These are phyloP conservation scores for Leptinotarsa texana DNA, from an alignment of 1,140 invertebrate genomes.

Conservation along the genomic window DNA sequence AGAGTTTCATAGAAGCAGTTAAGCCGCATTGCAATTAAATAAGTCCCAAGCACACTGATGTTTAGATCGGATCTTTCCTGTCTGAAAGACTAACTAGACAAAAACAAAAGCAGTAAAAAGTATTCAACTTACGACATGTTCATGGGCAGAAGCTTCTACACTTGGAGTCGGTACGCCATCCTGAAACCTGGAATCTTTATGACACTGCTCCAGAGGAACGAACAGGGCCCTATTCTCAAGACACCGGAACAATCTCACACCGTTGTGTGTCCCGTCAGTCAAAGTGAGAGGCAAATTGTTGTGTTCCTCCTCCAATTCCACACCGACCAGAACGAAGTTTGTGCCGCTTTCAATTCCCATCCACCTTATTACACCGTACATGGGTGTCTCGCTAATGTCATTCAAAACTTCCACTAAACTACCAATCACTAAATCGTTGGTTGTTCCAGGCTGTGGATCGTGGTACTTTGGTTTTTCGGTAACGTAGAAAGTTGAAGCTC, in stretches of 20 bases:
- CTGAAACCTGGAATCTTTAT: constrained; percentile 76
- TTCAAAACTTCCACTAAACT: constrained; percentile 74
- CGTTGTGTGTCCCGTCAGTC: constrained; percentile 78
- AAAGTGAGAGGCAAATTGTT: constrained; percentile 61
- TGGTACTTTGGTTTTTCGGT: constrained; percentile 45
- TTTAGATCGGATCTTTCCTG: too few species aligned
- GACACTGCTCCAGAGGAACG: constrained; percentile 75
- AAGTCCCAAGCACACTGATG: too few species aligned
- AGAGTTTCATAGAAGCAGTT: too few species aligned
- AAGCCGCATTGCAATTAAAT: too few species aligned
- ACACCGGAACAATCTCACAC: constrained; percentile 73
- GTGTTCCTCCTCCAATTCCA: constrained; percentile 75
- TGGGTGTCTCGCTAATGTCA: constrained; percentile 60
- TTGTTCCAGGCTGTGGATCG: constrained; percentile 45
- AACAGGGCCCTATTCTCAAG: constrained; percentile 74
- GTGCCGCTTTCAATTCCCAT: constrained; percentile 65
- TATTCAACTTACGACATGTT: constrained; percentile 20
- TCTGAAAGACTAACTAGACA: too few species aligned
- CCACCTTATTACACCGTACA: constrained; percentile 86
- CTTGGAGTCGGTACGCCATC: constrained; percentile 61
- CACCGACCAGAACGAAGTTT: constrained; percentile 58
- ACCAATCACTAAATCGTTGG: constrained; percentile 68
- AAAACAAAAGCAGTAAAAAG: too few species aligned
- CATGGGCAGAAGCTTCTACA: constrained; percentile 51
- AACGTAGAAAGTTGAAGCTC: constrained; percentile 39